A percentile compares a stretch with the other conserved stretches of the same genome.
These are phyloP conservation scores for Acipenser transmontanus DNA, from an alignment of 2,797 vertebrate genomes.

Conservation along the genomic window DNA sequence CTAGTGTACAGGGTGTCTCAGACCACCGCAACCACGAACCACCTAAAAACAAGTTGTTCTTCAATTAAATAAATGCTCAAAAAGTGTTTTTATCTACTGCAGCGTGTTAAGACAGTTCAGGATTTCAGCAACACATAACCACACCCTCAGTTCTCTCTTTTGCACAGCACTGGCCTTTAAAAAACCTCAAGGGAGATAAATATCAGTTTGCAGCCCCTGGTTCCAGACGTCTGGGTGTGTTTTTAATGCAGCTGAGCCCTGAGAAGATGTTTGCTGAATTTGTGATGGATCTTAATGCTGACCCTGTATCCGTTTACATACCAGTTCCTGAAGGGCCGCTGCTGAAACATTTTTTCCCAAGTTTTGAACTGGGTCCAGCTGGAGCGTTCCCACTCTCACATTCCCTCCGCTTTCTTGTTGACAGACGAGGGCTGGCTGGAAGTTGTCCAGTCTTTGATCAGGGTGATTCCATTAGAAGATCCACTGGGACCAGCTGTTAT, in stretches of 20 bases:
- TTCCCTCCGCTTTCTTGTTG: slow-evolving; percentile 22
- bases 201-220: no score
- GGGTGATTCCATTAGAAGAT: slow-evolving; percentile 96
- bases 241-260: slow-evolving; percentile 16
- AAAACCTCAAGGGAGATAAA: no score
- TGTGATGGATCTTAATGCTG: slow-evolving; percentile 38
- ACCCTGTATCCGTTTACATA: slow-evolving; percentile 16
- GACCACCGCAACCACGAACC: no score
- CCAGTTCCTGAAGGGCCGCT: neutral
- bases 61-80: no score
- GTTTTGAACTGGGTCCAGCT: slow-evolving; percentile 14
- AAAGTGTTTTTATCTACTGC: no score
- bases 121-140: no score
- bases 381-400: neutral
- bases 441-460: slow-evolving; percentile 94
- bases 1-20: no score
- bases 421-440: slow-evolving; percentile 97
- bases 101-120: no score
- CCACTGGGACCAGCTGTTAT: slow-evolving; percentile 96
- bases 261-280: slow-evolving; percentile 17
- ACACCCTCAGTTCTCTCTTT: no score
- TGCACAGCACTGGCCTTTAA: no score
- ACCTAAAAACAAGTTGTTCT: no score
- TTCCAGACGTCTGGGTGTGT: neutral
- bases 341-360: no score